Evolutionary conservation across 2,888 invertebrate genomes (phyloP).

Genomic region (Orthonevra nobilis): DNA sequence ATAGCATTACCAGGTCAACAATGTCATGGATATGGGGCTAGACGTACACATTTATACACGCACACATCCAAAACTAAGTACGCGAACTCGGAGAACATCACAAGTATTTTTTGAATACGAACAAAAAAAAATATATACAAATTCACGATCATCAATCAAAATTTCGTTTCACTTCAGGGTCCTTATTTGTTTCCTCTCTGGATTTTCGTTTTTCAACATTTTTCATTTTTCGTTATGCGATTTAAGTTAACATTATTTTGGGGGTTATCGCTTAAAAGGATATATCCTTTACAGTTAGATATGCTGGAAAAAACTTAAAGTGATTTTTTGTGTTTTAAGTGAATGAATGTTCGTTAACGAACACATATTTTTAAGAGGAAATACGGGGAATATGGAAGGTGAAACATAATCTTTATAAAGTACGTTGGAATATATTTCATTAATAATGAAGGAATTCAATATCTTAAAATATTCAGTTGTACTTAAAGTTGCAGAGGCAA

Average conservation of each 20-base stretch:
- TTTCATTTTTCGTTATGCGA: conserved; percentile 41
- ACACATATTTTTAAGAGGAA: too few relatives aligned
- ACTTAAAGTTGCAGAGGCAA: too few relatives aligned
- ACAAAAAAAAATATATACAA: conserved; percentile 49
- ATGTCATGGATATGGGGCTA: conserved; percentile 53
- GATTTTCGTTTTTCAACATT: conserved; percentile 33
- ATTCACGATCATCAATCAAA: conserved; percentile 74
- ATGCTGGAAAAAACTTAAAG: conserved; percentile 25
- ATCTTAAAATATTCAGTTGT: too few relatives aligned
- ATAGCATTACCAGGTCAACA: conserved; percentile 71
- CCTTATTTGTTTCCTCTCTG: conserved; percentile 60
- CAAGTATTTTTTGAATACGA: conserved; percentile 43
- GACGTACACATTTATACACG: conserved; percentile 39
- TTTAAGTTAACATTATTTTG: conserved; percentile 34
- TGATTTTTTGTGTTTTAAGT: conserved; percentile 52
- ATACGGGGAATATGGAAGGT: too few relatives aligned
- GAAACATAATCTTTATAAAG: too few relatives aligned
- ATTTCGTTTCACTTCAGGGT: conserved; percentile 70
- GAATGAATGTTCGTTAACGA: not conserved
- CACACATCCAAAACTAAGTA: conserved; percentile 14
- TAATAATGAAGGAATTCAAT: too few relatives aligned
- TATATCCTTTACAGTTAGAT: conserved; percentile 40
- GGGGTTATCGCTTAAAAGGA: conserved; percentile 60
- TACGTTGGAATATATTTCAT: too few relatives aligned
- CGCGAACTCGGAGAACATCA: conserved; percentile 8